These are phyloP conservation scores for Philonicus albiceps DNA, from an alignment of 2,888 invertebrate species.

Conservation along the genomic window DNA sequence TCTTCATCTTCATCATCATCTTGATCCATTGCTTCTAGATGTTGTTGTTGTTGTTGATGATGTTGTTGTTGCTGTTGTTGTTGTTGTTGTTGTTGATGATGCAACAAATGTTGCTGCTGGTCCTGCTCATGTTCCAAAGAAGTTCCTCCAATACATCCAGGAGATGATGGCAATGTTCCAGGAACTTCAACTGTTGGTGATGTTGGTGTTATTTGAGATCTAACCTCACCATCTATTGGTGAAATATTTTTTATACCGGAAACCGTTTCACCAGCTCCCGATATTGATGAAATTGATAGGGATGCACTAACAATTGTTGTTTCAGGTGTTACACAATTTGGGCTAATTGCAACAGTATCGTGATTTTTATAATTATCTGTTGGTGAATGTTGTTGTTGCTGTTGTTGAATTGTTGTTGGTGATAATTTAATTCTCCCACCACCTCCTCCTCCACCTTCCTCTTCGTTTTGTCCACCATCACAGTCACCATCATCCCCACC, in stretches of 20 bases:
- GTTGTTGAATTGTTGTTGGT: background rate
- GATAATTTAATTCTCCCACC: background rate
- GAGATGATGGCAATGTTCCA: background rate
- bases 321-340: background rate
- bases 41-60: conserved; percentile 17
- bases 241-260: background rate
- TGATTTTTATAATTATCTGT: background rate
- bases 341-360: background rate
- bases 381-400: background rate
- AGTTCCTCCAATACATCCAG: no score
- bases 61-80: background rate
- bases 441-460: background rate
- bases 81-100: background rate
- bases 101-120: background rate
- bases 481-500: background rate
- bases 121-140: background rate
- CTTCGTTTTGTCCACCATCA: background rate
- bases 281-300: conserved; percentile 29
- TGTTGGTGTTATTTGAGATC: background rate
- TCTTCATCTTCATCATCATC: background rate
- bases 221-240: background rate
- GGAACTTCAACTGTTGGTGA: background rate
- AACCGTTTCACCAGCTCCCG: background rate
- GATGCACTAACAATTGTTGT: conserved; percentile 35
- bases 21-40: background rate